Evolutionary conservation across 2,113 vertebrate species (phyloP).

Genomic region (Tringa solitaria): DNA sequence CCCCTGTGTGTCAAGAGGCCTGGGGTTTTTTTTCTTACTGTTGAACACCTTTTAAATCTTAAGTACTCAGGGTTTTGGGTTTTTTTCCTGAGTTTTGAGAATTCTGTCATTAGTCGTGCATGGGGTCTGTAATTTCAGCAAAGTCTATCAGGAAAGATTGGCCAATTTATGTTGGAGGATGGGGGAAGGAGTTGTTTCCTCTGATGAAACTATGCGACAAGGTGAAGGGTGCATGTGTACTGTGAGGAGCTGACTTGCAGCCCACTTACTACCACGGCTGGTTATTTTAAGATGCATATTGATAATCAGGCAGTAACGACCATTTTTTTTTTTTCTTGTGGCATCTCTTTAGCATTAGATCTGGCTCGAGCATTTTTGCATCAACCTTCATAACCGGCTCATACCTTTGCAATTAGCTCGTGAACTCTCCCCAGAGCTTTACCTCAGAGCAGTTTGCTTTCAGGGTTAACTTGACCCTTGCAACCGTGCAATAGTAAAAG

Average conservation of each 20-base stretch:
- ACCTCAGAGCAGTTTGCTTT: not conserved
- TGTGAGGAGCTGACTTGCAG: not conserved
- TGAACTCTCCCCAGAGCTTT: not conserved
- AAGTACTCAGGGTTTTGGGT: not conserved
- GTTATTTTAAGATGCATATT: not conserved
- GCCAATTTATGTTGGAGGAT: not conserved
- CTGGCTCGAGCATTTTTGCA: not conserved
- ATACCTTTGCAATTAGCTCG: not conserved
- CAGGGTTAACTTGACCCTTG: not conserved
- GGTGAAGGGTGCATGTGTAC: accelerated
- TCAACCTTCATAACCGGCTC: not conserved
- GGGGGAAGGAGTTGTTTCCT: not conserved
- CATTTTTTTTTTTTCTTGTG: not conserved
- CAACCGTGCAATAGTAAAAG: not conserved
- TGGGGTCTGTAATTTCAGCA: not conserved
- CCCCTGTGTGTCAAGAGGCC: too few species aligned
- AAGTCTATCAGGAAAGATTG: not conserved
- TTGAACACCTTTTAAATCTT: not conserved
- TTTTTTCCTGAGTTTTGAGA: not conserved
- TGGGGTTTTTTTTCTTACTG: too few species aligned
- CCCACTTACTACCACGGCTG: not conserved
- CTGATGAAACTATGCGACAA: too few species aligned
- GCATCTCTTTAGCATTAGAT: not conserved
- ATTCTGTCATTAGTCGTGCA: not conserved
- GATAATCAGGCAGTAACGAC: not conserved